Evolutionary conservation across 2,888 invertebrate genomes (phyloP), one percentile per base, ranked within the genome.

Genomic region (Clistopyga incitator): DNA sequence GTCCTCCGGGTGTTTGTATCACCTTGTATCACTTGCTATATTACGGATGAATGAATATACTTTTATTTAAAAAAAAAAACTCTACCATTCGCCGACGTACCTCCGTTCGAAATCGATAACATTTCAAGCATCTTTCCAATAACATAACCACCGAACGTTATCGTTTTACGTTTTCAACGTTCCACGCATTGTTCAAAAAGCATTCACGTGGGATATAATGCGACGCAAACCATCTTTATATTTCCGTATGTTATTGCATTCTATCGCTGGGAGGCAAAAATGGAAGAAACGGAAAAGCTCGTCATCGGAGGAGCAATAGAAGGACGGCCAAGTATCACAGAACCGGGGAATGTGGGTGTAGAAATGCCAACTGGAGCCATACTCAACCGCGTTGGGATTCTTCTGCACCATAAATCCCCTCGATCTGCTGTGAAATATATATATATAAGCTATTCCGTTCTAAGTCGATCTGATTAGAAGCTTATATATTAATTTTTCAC

Each of bases 221-320:
- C 34, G 15, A 34, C 18, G 52, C 54, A 34, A 1, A 6, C 54
- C 13, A 29, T 18, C n/a, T 29, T 18, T 34, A 25, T 54, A 70
- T 70, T 54, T 34, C 47, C 34, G 18, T 18, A 20, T 15, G 52
- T 38, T 50, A 34, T 29, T 54, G 42, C 38, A 70, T 65, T 54
- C 38, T 13, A 38, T 23, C 10, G 50, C 23, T 38, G 23, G 10
- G 11, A 54, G 25, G 34, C 47, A 61, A 50, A 29, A 38, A 65
- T 54, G 29, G 11, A 11, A 18, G 6, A 18, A 50, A 18, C 18
- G 6, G n/a, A 68, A 11, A 68, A 29, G 25, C 29, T 68, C 68
- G 20, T 68, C 68, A 50, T 68, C 34, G 79, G 81, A 86, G 83
- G 84, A 88, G n/a, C 88, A 88, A 85, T 83, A 81, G 78, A 65